Percentiles rank a stretch among this genome's conserved stretches.
Evolutionary conservation across 2,113 vertebrate species (phyloP).

Genomic region (Excalfactoria chinensis): DNA sequence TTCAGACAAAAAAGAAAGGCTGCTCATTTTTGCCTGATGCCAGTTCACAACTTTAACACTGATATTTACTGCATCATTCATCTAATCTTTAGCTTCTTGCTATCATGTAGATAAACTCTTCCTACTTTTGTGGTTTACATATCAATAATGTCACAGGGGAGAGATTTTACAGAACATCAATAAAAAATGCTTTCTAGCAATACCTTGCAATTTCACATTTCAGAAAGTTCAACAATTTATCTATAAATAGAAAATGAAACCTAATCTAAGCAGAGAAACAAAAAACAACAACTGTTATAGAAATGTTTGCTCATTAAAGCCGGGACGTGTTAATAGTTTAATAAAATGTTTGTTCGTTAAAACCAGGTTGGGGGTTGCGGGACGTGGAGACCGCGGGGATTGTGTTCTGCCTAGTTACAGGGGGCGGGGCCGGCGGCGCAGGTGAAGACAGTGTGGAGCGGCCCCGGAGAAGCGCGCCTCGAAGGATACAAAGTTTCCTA

Average conservation of each 20-base stretch:
- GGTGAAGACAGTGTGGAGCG: too few relatives aligned
- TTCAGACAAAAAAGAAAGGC: background rate
- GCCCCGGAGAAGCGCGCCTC: too few relatives aligned
- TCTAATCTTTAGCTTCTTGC: background rate
- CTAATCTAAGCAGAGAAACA: background rate
- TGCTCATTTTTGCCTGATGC: background rate
- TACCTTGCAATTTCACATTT: constrained; percentile 21
- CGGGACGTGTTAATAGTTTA: too few relatives aligned
- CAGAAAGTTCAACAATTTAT: background rate
- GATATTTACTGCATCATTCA: background rate
- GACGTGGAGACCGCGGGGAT: too few relatives aligned
- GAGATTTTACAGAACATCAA: background rate
- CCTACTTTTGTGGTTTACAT: background rate
- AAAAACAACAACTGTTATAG: background rate
- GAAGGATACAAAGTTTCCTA: too few relatives aligned
- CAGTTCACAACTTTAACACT: background rate
- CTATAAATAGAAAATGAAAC: background rate
- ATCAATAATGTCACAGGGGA: background rate
- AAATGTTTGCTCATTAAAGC: too few relatives aligned
- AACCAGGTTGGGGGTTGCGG: too few relatives aligned
- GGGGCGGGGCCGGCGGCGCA: too few relatives aligned
- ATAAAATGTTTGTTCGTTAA: too few relatives aligned
- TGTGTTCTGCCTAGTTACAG: too few relatives aligned
- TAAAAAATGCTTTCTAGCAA: background rate
- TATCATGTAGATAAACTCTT: background rate